phyloP scores from a whole-genome alignment of 2,888 invertebrate genomes.

The Zhengitettix transpicula region DNA sequence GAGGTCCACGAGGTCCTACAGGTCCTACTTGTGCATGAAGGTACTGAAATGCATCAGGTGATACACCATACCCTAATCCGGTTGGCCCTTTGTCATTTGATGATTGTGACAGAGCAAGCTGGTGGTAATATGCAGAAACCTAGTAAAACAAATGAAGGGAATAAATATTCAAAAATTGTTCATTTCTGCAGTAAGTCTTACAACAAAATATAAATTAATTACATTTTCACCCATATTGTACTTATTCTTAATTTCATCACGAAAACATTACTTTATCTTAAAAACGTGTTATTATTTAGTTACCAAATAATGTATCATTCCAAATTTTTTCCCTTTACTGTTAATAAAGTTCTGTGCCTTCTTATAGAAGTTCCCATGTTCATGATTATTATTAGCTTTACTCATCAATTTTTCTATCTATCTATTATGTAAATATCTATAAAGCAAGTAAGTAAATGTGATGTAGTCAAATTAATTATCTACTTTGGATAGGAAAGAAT shows the following conservation, averaged over 20 bases:
- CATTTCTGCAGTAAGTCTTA: background rate
- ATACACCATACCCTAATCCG: conserved; percentile 24
- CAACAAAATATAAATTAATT: background rate
- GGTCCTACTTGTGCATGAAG: conserved; percentile 66
- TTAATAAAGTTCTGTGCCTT: no score
- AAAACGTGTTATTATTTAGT: no score
- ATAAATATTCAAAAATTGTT: background rate
- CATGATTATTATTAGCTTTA: no score
- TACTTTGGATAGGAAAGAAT: no score
- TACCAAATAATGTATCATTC: no score
- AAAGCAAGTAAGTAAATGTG: no score
- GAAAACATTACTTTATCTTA: background rate
- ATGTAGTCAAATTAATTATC: no score
- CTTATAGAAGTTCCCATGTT: no score
- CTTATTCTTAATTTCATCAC: no score
- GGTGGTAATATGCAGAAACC: conserved; percentile 58
- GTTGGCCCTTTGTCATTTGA: conserved; percentile 59
- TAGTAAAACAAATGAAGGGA: conserved; percentile 16
- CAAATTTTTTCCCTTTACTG: no score
- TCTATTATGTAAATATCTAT: no score
- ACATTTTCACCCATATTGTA: background rate
- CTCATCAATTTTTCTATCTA: no score
- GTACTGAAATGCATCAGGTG: conserved; percentile 48
- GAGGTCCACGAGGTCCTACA: conserved; percentile 61
- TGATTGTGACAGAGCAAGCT: conserved; percentile 47